Evolutionary conservation across 2,888 invertebrate species (phyloP).

Genomic region (Sylvicola cinctus): DNA sequence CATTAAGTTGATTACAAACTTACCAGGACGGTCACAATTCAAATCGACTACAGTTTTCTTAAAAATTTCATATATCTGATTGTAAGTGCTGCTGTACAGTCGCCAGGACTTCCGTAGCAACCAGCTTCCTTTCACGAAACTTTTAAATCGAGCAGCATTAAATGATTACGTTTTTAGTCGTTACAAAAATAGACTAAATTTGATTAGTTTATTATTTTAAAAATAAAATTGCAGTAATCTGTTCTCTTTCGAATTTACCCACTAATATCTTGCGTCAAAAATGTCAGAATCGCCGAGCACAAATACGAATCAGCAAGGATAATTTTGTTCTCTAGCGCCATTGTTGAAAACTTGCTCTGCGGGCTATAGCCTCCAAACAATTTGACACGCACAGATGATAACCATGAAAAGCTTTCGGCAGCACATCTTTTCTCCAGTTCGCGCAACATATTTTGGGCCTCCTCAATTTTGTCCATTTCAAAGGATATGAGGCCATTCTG

Average conservation of each 20-base stretch:
- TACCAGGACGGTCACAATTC: neutral
- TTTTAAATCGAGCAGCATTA: slow-evolving; percentile 1
- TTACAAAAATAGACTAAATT: neutral
- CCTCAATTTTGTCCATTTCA: slow-evolving; percentile 40
- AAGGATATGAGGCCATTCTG: slow-evolving; percentile 49
- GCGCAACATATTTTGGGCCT: slow-evolving; percentile 32
- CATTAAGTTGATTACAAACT: no score
- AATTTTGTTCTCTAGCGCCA: slow-evolving; percentile 38
- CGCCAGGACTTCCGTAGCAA: slow-evolving; percentile 46
- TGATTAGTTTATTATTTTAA: neutral
- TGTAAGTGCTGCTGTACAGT: slow-evolving; percentile 40
- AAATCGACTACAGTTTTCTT: slow-evolving; percentile 24
- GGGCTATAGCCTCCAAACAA: slow-evolving; percentile 21
- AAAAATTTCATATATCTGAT: slow-evolving; percentile 32
- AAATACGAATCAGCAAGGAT: slow-evolving; percentile 44
- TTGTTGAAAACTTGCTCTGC: slow-evolving; percentile 17
- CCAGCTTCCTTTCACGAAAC: slow-evolving; percentile 38
- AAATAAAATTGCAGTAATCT: neutral
- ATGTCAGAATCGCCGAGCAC: slow-evolving; percentile 38
- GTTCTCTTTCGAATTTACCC: slow-evolving; percentile 15
- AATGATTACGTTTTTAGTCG: no score
- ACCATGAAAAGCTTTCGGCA: slow-evolving; percentile 28
- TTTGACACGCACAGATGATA: slow-evolving; percentile 30
- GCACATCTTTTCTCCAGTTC: slow-evolving; percentile 38
- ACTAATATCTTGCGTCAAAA: slow-evolving; percentile 41